phyloP scores from a whole-genome alignment of 2,797 vertebrate genomes.

The Zalophus californianus region DNA sequence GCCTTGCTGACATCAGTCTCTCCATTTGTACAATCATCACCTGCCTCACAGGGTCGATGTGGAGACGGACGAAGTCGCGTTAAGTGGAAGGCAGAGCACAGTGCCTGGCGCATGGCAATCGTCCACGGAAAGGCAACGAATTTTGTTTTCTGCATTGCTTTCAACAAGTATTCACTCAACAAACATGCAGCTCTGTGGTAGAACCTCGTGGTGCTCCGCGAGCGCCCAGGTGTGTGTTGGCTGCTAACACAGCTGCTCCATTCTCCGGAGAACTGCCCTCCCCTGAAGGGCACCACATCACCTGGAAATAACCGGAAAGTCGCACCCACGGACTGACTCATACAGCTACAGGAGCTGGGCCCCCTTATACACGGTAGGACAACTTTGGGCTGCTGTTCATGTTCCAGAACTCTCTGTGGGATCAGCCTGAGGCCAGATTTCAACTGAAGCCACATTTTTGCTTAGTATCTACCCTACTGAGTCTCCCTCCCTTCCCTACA shows the following conservation, averaged over 20 bases:
- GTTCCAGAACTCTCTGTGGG: no score
- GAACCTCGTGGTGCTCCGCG: not conserved
- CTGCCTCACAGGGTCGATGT: accelerated
- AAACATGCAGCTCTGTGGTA: accelerated
- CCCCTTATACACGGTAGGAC: accelerated
- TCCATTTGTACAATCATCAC: accelerated
- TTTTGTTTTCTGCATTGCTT: no score
- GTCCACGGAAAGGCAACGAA: not conserved
- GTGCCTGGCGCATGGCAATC: no score
- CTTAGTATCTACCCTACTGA: accelerated
- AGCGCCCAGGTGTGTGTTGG: not conserved
- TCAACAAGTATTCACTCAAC: not conserved
- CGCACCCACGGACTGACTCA: not conserved
- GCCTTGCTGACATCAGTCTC: accelerated
- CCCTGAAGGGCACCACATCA: accelerated
- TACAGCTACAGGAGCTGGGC: no score
- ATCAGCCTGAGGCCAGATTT: not conserved
- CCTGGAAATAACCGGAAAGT: not conserved
- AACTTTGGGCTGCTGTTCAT: accelerated
- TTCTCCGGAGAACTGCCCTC: not conserved
- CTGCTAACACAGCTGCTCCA: not conserved
- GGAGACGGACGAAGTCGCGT: accelerated
- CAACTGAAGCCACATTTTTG: not conserved
- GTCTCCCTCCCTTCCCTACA: accelerated
- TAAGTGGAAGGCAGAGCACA: not conserved